Evolutionary conservation across 2,888 invertebrate species (phyloP).

Genomic region (Aleiodes alternator): DNA sequence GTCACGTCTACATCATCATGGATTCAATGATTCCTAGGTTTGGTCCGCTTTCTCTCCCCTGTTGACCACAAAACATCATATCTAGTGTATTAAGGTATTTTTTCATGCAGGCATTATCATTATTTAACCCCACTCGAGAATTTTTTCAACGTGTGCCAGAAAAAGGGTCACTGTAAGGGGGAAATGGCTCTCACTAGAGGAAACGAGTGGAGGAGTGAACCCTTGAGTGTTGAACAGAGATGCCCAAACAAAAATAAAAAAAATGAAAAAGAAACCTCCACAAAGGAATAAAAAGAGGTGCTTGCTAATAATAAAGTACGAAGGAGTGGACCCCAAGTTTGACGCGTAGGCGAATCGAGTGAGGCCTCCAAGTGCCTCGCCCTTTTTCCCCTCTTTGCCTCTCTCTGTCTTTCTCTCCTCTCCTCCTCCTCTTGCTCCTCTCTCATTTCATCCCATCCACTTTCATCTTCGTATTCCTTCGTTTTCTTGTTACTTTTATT

Average conservation of each 20-base stretch:
- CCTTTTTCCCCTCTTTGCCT: slow-evolving; percentile 41
- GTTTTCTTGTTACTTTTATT: slow-evolving; percentile 29
- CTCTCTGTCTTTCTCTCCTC: slow-evolving; percentile 44
- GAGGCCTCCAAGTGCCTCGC: slow-evolving; percentile 57
- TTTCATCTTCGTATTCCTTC: not conserved
- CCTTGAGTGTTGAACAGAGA: slow-evolving; percentile 21
- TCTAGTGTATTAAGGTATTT: slow-evolving; percentile 3
- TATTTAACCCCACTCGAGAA: slow-evolving; percentile 11
- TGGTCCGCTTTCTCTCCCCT: not conserved
- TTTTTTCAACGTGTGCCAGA: slow-evolving; percentile 24
- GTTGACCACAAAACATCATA: slow-evolving; percentile 14
- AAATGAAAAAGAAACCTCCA: slow-evolving; percentile 6
- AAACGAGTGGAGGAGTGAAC: not conserved
- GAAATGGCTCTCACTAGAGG: not conserved
- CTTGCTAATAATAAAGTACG: slow-evolving; percentile 68
- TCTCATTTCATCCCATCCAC: slow-evolving; percentile 46
- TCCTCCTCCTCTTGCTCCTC: not conserved
- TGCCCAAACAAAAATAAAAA: not conserved
- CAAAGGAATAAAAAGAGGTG: slow-evolving; percentile 53
- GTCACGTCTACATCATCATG: not conserved
- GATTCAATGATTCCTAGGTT: not conserved
- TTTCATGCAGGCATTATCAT: slow-evolving; percentile 8
- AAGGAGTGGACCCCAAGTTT: slow-evolving; percentile 63
- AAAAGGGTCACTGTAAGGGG: slow-evolving; percentile 6
- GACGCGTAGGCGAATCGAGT: slow-evolving; percentile 73